phyloP scores from a whole-genome alignment of 2,888 invertebrate species.

The Empis livida region DNA sequence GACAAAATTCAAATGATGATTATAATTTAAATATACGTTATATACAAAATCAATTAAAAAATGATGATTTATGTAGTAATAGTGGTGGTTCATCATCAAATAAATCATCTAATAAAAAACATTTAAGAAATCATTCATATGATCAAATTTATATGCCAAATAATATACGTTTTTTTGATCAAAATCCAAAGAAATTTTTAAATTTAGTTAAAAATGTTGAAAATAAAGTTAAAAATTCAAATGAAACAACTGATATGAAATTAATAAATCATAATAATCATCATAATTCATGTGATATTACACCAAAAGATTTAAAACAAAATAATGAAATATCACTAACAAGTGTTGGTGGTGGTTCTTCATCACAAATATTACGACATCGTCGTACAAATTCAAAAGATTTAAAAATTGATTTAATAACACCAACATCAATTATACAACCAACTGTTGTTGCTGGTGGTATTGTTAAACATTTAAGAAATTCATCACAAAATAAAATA shows the following conservation, averaged over 20 bases:
- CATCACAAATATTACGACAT: conserved; percentile 38
- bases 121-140: conserved; percentile 36
- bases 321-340: not conserved
- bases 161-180: conserved; percentile 35
- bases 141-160: conserved; percentile 37
- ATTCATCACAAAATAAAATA: not conserved
- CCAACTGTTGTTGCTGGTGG: not conserved
- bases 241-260: conserved; percentile 23
- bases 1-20: conserved; percentile 31
- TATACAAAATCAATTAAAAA: conserved; percentile 33
- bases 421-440: not conserved
- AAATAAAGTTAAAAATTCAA: conserved; percentile 31
- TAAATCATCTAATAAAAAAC: conserved; percentile 24
- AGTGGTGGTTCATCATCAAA: not conserved
- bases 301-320: not conserved
- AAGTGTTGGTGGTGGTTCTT: not conserved
- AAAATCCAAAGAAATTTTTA: conserved; percentile 29
- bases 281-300: conserved; percentile 21
- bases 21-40: conserved; percentile 30
- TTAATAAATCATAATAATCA: conserved; percentile 40
- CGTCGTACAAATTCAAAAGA: conserved; percentile 49
- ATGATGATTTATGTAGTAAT: too few species aligned
- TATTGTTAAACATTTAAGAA: not conserved
- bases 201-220: conserved; percentile 32
- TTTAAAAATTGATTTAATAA: conserved; percentile 20